phyloP scores from a whole-genome alignment of 2,797 vertebrate species.

The Gallinago solitaria region DNA sequence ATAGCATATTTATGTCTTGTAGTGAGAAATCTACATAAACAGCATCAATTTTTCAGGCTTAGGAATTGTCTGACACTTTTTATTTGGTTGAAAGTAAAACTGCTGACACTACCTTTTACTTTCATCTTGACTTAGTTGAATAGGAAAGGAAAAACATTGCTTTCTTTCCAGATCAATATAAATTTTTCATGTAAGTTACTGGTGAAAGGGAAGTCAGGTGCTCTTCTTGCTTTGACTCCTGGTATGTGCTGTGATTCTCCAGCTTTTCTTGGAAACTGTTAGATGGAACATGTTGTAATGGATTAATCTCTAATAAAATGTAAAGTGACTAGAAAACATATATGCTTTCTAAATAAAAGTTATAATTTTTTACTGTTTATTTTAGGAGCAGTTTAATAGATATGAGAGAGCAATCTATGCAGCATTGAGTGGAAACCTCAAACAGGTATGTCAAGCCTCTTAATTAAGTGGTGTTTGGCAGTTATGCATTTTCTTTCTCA shows the following conservation, averaged over 20 bases:
- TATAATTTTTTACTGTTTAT: slow-evolving; percentile 28
- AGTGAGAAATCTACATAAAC: not conserved
- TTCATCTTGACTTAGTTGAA: not conserved
- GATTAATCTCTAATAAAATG: not conserved
- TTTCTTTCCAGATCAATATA: not conserved
- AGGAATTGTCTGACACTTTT: not conserved
- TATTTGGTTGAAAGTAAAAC: not conserved
- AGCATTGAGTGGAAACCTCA: slow-evolving; percentile 93
- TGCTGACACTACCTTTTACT: not conserved
- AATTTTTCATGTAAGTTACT: not conserved
- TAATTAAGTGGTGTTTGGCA: not conserved
- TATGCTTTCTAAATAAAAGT: not conserved
- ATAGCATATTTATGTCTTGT: not conserved
- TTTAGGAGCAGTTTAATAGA: slow-evolving; percentile 91
- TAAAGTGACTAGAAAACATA: not conserved
- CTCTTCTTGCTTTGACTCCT: not conserved
- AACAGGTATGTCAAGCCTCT: slow-evolving; percentile 81
- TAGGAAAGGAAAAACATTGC: not conserved
- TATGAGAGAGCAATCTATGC: slow-evolving; percentile 95
- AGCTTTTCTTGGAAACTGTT: not conserved
- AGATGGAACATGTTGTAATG: not conserved
- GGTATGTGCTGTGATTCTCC: not conserved
- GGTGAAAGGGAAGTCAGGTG: not conserved
- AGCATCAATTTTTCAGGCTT: not conserved
- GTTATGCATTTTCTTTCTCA: not conserved